Conservation (phyloP, 1,140 invertebrate genomes). For the Episyrphus balteatus region DNA sequence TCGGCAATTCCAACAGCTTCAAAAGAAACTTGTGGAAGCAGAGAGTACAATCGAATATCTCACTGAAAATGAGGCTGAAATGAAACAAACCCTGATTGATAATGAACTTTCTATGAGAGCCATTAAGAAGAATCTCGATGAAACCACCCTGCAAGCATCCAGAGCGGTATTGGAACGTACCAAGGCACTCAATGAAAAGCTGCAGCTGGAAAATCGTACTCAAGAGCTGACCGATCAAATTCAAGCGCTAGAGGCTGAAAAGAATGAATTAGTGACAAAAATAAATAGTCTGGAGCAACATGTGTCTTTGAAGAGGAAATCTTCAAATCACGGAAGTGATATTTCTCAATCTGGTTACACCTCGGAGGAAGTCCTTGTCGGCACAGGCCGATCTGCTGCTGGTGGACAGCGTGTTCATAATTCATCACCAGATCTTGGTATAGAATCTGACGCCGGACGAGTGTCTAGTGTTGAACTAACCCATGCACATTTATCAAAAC, state of each 20-base stretch:
- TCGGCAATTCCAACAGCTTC: constrained; percentile 17
- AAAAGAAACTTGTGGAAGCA: constrained; percentile 11
- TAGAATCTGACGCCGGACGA: constrained; percentile 54
- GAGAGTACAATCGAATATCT: constrained; percentile 22
- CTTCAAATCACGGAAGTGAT: constrained; percentile 18
- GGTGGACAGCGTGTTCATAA: constrained; percentile 36
- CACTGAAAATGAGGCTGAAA: constrained; percentile 29
- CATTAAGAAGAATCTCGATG: constrained; percentile 29
- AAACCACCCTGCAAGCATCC: constrained; percentile 40
- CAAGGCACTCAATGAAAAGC: constrained; percentile 50
- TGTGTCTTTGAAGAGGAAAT: constrained; percentile 8
- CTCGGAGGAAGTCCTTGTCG: constrained; percentile 25
- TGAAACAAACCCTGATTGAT: constrained; percentile 27
- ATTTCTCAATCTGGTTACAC: constrained; percentile 30
- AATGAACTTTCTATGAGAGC: constrained; percentile 21
- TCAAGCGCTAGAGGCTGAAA: constrained; percentile 19
- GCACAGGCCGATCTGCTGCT: constrained; percentile 8
- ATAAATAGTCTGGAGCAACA: constrained; percentile 2
- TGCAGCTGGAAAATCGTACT: constrained; percentile 30
- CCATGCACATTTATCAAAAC: constrained; percentile 15
- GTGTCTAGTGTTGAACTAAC: constrained; percentile 43
- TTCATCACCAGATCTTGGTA: constrained; percentile 59
- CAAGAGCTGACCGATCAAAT: constrained; percentile 17
- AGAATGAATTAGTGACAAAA: background rate
- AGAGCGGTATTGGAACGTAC: constrained; percentile 50